Percentiles rank a stretch among this genome's conserved stretches.
Evolutionary conservation across 2,888 invertebrate genomes (phyloP).

Genomic region (Hirtodrosophila confusa): DNA sequence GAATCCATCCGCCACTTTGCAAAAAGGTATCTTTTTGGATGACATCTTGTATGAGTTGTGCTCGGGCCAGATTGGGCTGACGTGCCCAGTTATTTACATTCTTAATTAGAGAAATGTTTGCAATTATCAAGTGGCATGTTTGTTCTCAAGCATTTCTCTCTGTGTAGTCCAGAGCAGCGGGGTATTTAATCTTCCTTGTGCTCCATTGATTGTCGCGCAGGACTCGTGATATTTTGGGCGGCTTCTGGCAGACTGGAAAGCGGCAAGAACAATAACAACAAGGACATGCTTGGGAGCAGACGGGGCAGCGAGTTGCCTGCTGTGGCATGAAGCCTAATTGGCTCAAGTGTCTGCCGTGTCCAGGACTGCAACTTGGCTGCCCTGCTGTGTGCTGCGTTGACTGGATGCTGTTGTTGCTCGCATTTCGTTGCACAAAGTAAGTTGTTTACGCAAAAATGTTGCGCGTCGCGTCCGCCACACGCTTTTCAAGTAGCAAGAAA

Average conservation of each 20-base stretch:
- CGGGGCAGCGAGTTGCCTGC: conserved; percentile 8
- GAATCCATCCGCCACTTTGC: too few species aligned
- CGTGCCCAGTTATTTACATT: too few species aligned
- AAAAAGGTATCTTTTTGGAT: too few species aligned
- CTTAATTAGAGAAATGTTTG: too few species aligned
- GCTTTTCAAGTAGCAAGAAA: conserved; percentile 37
- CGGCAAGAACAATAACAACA: conserved; percentile 1
- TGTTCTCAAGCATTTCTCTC: too few species aligned
- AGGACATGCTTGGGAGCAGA: conserved; percentile 2
- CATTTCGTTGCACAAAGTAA: conserved; percentile 62
- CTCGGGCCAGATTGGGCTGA: too few species aligned
- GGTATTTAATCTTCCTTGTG: not conserved
- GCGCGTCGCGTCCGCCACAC: conserved; percentile 48
- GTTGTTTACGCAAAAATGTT: conserved; percentile 70
- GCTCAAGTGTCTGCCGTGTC: conserved; percentile 56
- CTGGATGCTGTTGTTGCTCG: conserved; percentile 28
- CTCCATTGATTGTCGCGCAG: conserved; percentile 2
- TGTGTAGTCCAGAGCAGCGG: too few species aligned
- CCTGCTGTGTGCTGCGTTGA: conserved; percentile 12
- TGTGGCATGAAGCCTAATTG: conserved; percentile 66
- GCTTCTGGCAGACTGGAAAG: conserved; percentile 1
- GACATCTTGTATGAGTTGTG: too few species aligned
- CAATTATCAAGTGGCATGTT: too few species aligned
- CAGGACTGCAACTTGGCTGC: conserved; percentile 38
- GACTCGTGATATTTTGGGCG: not conserved